Evolutionary conservation across 1,140 invertebrate species (phyloP).

Genomic region (Rhagoletis zephyria): DNA sequence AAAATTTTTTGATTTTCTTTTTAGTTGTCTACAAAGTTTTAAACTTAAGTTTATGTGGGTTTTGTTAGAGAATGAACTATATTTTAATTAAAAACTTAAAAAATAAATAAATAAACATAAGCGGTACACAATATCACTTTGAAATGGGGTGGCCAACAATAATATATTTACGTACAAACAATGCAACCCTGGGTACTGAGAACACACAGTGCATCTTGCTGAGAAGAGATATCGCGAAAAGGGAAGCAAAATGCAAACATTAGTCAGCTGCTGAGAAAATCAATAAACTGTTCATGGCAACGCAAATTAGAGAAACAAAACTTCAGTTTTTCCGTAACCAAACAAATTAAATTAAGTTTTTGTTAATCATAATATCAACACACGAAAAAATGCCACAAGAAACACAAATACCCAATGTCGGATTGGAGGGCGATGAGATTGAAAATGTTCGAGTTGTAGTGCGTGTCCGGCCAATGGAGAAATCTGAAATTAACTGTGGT

Average conservation of each 20-base stretch:
- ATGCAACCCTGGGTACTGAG: no score
- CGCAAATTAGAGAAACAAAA: background rate
- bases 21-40: no score
- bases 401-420: background rate
- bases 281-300: conserved; percentile 38
- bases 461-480: conserved; percentile 88
- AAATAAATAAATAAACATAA: no score
- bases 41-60: no score
- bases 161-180: no score
- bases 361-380: background rate
- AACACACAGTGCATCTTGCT: no score
- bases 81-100: no score
- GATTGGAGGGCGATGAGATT: conserved; percentile 73
- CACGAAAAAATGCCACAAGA: conserved; percentile 53
- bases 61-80: no score
- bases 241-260: conserved; percentile 10
- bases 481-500: conserved; percentile 82
- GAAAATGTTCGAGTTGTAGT: conserved; percentile 89
- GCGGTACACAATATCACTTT: no score
- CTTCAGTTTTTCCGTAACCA: background rate
- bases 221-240: background rate
- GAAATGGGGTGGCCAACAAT: no score
- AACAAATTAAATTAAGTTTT: background rate
- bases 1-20: no score
- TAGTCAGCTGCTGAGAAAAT: conserved; percentile 48